Conservation (phyloP, 2,888 invertebrate species). For the Ophraella communa region DNA sequence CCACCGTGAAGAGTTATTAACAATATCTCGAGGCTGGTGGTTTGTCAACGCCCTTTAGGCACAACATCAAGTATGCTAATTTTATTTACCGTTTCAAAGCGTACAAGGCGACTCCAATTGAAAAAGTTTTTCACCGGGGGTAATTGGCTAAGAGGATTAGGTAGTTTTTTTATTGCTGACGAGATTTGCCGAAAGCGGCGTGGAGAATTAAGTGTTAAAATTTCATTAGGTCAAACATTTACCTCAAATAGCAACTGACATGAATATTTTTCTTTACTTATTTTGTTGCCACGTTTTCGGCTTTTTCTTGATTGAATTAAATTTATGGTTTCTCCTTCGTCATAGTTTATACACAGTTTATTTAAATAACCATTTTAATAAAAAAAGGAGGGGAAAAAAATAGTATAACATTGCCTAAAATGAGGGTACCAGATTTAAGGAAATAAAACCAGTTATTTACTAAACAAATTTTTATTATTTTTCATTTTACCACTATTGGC, state of each 20-base stretch:
- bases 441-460: too few relatives aligned
- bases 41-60: conserved; percentile 20
- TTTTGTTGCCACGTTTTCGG: too few relatives aligned
- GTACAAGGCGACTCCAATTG: conserved; percentile 28
- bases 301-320: too few relatives aligned
- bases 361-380: too few relatives aligned
- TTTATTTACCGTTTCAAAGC: conserved; percentile 26
- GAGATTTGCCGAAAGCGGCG: conserved; percentile 6
- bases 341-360: too few relatives aligned
- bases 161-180: conserved; percentile 17
- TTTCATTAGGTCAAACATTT: conserved; percentile 5
- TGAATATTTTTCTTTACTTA: not conserved
- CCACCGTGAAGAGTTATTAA: conserved; percentile 19
- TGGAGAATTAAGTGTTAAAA: not conserved
- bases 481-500: too few relatives aligned
- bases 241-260: not conserved
- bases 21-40: conserved; percentile 18
- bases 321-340: too few relatives aligned
- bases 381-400: too few relatives aligned
- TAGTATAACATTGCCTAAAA: too few relatives aligned
- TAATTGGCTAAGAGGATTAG: conserved; percentile 30
- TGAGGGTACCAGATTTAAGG: too few relatives aligned
- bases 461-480: too few relatives aligned
- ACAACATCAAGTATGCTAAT: conserved; percentile 28
- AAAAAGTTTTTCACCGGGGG: conserved; percentile 29